Base-by-base conservation (phyloP, 2,113 vertebrate genomes). In the Tragulus kanchil region DNA sequence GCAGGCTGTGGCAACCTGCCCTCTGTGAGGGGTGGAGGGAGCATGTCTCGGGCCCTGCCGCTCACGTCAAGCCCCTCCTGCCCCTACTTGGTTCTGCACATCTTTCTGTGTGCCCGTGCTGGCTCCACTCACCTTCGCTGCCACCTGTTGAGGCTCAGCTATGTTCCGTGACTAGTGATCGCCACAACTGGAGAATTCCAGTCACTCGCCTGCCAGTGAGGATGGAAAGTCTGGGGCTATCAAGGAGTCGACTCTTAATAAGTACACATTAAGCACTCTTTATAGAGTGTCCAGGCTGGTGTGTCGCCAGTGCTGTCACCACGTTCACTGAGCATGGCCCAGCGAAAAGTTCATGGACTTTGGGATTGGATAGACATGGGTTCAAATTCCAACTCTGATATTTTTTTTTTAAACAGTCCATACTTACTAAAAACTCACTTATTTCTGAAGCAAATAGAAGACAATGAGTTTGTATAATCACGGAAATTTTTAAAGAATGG, bases 251-350 rank as follows among this genome's bases (percentile, higher is more conserved):
- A 91, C 85, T 95, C 79, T 50, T 86, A 89, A 94, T 94, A 87
- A 92, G 54, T 15, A 96, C 95, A 85, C 54, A 77, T 87, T 90
- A 93, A 97, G 92, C 78, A 45, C 69, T 87, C 93, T 97, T 97
- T 97, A 93, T 97, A 94, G 96, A 90, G 93, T 78, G 69, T 93
- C 96, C 97, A 97, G 90, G 54, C 65, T 56, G 67, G n/a, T 71
- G 5, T 7, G 8, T 62, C 61, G 95, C 96, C 96, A 93, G 21
- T 1, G 50, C 15, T 81, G 61, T 89, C 65, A 21, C 78, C 45
- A 54, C 0, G 0, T 25, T 58, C 42, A 61, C 58, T 89, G 45
- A 95, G 45, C 79, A 82, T 14, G 93, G n/a, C n/a, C n/a, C n/a
- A n/a, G 78, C 67, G 81, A 87, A 95, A 97, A 98, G 96, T 94